Evolutionary conservation across 2,113 vertebrate species (phyloP).

Genomic region (Spea multiplicata): DNA sequence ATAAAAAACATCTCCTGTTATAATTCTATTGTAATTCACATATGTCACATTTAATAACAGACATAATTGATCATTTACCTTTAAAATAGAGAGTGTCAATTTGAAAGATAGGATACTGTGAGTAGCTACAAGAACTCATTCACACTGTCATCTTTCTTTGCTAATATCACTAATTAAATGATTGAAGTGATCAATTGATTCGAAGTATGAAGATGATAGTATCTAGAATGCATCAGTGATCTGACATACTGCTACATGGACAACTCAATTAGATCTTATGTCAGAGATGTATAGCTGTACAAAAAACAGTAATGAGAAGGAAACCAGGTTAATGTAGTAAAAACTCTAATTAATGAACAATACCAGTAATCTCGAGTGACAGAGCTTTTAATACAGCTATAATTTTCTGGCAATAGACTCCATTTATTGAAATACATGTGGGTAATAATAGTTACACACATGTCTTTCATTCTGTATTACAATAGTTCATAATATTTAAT

Average conservation of each 20-base stretch:
- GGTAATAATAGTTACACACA: too few relatives aligned
- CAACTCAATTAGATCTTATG: constrained; percentile 2
- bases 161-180: neutral
- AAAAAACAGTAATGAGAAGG: neutral
- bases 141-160: neutral
- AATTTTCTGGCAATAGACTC: neutral
- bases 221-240: neutral
- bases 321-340: constrained; percentile 1
- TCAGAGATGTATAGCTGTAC: constrained; percentile 1
- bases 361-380: neutral
- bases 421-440: too few relatives aligned
- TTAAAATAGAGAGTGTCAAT: neutral
- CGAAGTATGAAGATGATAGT: neutral
- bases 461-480: too few relatives aligned
- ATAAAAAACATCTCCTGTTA: neutral
- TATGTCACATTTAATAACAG: neutral
- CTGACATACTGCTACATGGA: neutral
- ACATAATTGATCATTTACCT: neutral
- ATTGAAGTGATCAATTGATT: neutral
- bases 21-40: neutral
- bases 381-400: neutral
- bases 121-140: neutral
- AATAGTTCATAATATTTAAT: too few relatives aligned
- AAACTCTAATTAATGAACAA: neutral
- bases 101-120: neutral